Percentiles rank a stretch among this genome's conserved stretches.
Conservation (phyloP, 1,140 invertebrate genomes). For the Sweltsa coloradensis region DNA sequence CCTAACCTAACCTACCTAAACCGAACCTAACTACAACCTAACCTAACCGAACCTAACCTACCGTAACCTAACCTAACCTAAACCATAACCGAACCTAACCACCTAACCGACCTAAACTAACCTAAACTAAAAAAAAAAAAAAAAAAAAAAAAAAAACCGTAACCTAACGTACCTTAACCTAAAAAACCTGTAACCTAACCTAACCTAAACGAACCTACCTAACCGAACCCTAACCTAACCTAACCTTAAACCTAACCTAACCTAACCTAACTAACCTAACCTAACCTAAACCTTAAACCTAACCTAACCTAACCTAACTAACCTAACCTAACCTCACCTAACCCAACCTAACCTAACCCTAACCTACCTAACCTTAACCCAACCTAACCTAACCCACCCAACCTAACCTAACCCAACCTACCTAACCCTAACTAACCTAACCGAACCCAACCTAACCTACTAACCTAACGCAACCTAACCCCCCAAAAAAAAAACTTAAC, state of each 20-base stretch:
- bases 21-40: conserved; percentile 9
- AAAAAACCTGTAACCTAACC: conserved; percentile 8
- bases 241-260: conserved; percentile 16
- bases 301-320: conserved; percentile 15
- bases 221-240: conserved; percentile 7
- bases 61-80: neutral
- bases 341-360: conserved; percentile 13
- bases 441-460: conserved; percentile 2
- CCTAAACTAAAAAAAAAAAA: neutral
- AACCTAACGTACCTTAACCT: conserved; percentile 9
- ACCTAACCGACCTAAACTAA: conserved; percentile 12
- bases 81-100: conserved; percentile 13
- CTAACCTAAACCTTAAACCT: conserved; percentile 20
- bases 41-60: conserved; percentile 8
- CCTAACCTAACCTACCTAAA: conserved; percentile 9
- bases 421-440: conserved; percentile 14
- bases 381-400: conserved; percentile 6
- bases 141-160: too few relatives aligned
- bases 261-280: conserved; percentile 18
- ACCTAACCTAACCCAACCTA: conserved; percentile 9
- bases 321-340: conserved; percentile 3
- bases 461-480: neutral
- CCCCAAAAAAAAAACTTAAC: too few relatives aligned
- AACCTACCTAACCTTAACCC: conserved; percentile 4
- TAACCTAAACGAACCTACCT: conserved; percentile 6